These are phyloP conservation scores for Carettochelys insculpta DNA, from an alignment of 2,113 vertebrate species.

Conservation along the genomic window DNA sequence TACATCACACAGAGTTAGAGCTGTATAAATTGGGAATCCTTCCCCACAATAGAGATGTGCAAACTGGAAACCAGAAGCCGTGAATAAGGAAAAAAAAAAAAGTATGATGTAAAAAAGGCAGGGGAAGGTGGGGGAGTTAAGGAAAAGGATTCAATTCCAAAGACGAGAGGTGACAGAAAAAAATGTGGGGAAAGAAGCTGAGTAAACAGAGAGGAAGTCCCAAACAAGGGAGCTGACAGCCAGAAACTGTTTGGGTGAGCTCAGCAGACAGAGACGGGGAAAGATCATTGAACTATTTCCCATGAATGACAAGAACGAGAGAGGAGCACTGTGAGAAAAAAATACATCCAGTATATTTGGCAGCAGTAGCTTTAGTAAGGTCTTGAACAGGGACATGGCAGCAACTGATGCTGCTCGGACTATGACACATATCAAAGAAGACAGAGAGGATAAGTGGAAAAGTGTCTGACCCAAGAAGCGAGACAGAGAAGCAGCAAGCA, in stretches of 20 bases:
- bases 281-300: conserved; percentile 78
- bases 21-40: neutral
- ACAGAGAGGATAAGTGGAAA: conserved; percentile 23
- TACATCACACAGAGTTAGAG: neutral
- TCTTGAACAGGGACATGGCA: neutral
- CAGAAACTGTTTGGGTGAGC: conserved; percentile 71
- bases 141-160: conserved; percentile 42
- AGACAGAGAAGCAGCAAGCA: conserved; percentile 19
- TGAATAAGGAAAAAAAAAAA: conserved; percentile 7
- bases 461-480: conserved; percentile 13
- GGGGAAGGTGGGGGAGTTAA: no score
- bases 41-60: neutral
- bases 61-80: conserved; percentile 30
- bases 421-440: conserved; percentile 43
- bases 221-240: conserved; percentile 70
- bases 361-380: conserved; percentile 47
- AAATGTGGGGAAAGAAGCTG: conserved; percentile 43
- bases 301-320: conserved; percentile 70
- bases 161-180: conserved; percentile 64
- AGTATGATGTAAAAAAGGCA: neutral
- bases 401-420: conserved; percentile 25
- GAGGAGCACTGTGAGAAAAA: conserved; percentile 22
- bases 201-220: conserved; percentile 64
- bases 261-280: conserved; percentile 73
- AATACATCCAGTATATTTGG: conserved; percentile 41